Evolutionary conservation across 2,113 vertebrate genomes (phyloP).

Genomic region (Etia nguti): DNA sequence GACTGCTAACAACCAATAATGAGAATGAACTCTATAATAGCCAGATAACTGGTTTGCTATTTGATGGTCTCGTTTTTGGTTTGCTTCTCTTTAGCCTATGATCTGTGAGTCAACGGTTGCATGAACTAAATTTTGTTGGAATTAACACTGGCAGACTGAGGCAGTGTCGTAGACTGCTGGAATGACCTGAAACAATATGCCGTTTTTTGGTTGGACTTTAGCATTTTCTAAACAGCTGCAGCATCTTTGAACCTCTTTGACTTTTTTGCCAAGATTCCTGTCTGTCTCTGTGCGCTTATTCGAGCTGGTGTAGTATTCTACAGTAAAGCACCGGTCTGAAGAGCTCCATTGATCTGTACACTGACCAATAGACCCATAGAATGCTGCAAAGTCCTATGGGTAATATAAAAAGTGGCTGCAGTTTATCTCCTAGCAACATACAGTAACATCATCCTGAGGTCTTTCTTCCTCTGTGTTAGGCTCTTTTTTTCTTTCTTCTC

Average conservation of each 20-base stretch:
- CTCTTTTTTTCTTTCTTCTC: not conserved
- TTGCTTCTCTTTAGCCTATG: constrained; percentile 2
- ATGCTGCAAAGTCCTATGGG: constrained; percentile 23
- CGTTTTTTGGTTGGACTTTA: not conserved
- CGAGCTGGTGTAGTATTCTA: constrained; percentile 32
- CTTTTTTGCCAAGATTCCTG: not conserved
- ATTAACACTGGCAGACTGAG: not conserved
- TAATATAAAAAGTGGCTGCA: constrained; percentile 10
- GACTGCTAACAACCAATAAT: constrained; percentile 31
- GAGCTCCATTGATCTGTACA: constrained; percentile 46
- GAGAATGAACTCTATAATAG: constrained; percentile 18
- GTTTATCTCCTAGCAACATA: constrained; percentile 55
- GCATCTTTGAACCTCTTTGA: not conserved
- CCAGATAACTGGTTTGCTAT: constrained; percentile 9
- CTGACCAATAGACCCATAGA: constrained; percentile 20
- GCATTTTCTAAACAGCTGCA: not conserved
- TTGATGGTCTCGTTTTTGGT: constrained; percentile 19
- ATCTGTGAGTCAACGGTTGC: not conserved
- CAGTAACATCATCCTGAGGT: constrained; percentile 19
- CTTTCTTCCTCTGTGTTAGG: constrained; percentile 14
- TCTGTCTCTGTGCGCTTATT: not conserved
- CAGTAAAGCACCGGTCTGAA: constrained; percentile 7
- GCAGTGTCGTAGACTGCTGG: not conserved
- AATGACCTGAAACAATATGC: not conserved
- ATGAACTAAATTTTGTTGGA: not conserved